Percentiles rank a stretch among this genome's conserved stretches.
Evolutionary conservation across 2,888 invertebrate species (phyloP).

Genomic region (Catocala sponsa): DNA sequence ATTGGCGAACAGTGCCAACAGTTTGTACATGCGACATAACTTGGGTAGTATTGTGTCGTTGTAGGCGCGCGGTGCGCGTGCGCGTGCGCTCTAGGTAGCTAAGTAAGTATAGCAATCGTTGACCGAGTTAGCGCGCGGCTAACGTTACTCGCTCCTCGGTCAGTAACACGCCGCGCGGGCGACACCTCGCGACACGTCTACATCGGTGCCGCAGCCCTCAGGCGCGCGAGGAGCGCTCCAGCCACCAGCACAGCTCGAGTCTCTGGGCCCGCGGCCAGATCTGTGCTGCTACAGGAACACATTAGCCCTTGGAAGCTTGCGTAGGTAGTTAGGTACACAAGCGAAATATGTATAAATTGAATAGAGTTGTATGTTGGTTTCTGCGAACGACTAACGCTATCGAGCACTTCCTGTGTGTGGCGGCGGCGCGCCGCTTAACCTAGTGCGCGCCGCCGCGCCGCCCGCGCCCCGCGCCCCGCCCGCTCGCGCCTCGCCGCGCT

Average conservation of each 20-base stretch:
- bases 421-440: conserved; percentile 49
- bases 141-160: conserved; percentile 9
- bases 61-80: background rate
- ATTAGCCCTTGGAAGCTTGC: no score
- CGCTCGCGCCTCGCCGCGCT: conserved; percentile 13
- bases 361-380: conserved; percentile 46
- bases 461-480: conserved; percentile 12
- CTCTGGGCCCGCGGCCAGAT: no score
- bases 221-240: no score
- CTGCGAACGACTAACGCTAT: conserved; percentile 64
- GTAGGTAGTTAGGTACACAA: no score
- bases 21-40: no score
- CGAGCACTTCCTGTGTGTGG: conserved; percentile 42
- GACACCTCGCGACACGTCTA: no score
- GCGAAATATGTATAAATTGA: no score
- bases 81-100: background rate
- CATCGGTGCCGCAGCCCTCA: no score
- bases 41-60: background rate
- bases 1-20: no score
- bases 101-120: conserved; percentile 14
- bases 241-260: background rate
- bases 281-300: background rate
- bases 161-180: no score
- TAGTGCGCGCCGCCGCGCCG: conserved; percentile 30
- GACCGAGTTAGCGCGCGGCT: conserved; percentile 19